Percentiles rank a stretch among this genome's conserved stretches.
These are phyloP conservation scores for Scaptomyza cyrtandrae DNA, from an alignment of 2,888 invertebrate species.

Conservation along the genomic window DNA sequence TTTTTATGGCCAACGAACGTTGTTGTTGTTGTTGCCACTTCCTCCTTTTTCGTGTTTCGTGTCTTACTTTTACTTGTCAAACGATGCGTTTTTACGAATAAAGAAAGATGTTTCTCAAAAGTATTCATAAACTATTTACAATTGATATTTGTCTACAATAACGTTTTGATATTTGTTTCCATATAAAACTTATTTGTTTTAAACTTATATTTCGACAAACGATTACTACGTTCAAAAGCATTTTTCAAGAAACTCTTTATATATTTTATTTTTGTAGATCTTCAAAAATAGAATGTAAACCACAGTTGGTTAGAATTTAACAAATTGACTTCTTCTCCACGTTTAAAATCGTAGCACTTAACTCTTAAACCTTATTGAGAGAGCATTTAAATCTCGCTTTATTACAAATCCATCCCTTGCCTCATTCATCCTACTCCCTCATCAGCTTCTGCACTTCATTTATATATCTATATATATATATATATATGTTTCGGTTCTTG, in stretches of 20 bases:
- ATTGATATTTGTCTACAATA: no score
- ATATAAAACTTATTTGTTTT: no score
- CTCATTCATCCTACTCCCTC: not conserved
- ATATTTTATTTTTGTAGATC: no score
- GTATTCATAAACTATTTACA: not conserved
- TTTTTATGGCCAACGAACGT: slow-evolving; percentile 39
- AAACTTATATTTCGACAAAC: no score
- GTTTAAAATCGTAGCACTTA: not conserved
- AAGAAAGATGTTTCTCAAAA: not conserved
- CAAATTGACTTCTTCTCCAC: no score
- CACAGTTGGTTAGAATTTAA: no score
- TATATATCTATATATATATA: slow-evolving; percentile 26
- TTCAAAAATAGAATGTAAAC: no score
- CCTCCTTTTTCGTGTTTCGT: slow-evolving; percentile 7
- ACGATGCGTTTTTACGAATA: slow-evolving; percentile 16
- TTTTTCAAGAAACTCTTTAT: no score
- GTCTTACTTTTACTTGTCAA: slow-evolving; percentile 17
- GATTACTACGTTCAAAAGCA: no score
- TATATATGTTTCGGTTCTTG: slow-evolving; percentile 45
- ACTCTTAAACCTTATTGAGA: not conserved
- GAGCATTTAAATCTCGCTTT: slow-evolving; percentile 26
- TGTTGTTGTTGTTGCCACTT: slow-evolving; percentile 20
- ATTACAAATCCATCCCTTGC: not conserved
- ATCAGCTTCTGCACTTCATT: slow-evolving; percentile 50
- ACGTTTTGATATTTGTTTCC: no score